These are phyloP conservation scores for Lottia scabra DNA, from an alignment of 2,888 invertebrate genomes.

Conservation along the genomic window DNA sequence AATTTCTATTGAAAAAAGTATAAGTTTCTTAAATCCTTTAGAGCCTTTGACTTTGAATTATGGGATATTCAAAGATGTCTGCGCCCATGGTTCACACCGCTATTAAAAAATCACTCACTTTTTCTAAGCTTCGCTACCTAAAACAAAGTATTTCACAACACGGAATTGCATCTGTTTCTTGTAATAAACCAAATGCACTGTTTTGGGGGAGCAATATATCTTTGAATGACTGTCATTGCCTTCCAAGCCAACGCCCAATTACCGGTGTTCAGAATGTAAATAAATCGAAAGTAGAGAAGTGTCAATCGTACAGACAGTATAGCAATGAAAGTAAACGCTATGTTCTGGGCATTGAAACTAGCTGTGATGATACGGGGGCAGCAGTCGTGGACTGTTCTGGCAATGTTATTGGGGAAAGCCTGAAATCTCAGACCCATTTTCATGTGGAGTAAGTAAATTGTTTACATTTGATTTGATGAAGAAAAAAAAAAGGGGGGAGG, in stretches of 20 bases:
- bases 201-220: too few species aligned
- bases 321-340: slow-evolving; percentile 1
- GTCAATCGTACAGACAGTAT: too few species aligned
- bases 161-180: too few species aligned
- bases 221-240: too few species aligned
- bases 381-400: slow-evolving; percentile 84
- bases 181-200: too few species aligned
- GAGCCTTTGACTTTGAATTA: slow-evolving; percentile 10
- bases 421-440: slow-evolving; percentile 82
- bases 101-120: neutral
- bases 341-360: slow-evolving; percentile 94
- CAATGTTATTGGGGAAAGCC: slow-evolving; percentile 81
- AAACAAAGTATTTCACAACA: too few species aligned
- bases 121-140: too few species aligned
- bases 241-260: too few species aligned
- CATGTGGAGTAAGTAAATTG: slow-evolving; percentile 75
- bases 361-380: slow-evolving; percentile 96
- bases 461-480: neutral
- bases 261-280: neutral
- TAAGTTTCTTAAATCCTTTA: neutral
- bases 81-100: slow-evolving; percentile 52
- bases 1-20: too few species aligned
- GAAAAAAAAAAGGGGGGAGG: neutral
- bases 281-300: neutral
- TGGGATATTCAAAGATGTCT: slow-evolving; percentile 52